A percentile compares a stretch with the other conserved stretches of the same genome.
Evolutionary conservation across 2,113 vertebrate genomes (phyloP).

Genomic region (Cheilinus undulatus): DNA sequence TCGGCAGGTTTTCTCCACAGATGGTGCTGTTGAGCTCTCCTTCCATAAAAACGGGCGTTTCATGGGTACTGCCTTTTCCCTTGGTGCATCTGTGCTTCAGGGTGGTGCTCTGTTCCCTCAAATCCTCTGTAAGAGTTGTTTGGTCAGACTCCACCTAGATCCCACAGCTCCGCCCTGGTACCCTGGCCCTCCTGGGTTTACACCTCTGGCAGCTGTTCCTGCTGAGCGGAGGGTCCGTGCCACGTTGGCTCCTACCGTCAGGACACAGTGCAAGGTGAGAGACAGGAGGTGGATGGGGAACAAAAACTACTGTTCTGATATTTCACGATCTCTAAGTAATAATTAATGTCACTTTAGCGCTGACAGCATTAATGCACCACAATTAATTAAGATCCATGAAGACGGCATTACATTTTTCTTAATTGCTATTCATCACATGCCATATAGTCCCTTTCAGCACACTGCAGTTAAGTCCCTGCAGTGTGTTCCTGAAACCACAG

Average conservation of each 20-base stretch:
- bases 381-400: too few species aligned
- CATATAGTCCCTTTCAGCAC: too few species aligned
- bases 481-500: too few species aligned
- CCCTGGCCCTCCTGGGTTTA: constrained; percentile 80
- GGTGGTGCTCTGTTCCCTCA: constrained; percentile 87
- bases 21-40: constrained; percentile 82
- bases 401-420: too few species aligned
- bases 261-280: constrained; percentile 87
- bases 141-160: constrained; percentile 85
- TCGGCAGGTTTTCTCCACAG: constrained; percentile 65
- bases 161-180: constrained; percentile 84
- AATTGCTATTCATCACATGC: too few species aligned
- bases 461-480: too few species aligned
- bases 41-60: constrained; percentile 89
- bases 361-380: too few species aligned
- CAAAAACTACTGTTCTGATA: too few species aligned
- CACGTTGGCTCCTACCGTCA: constrained; percentile 70
- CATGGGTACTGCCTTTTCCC: constrained; percentile 86
- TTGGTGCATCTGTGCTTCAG: constrained; percentile 71
- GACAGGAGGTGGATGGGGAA: not conserved
- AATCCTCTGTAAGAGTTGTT: constrained; percentile 88
- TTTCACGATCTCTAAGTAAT: too few species aligned
- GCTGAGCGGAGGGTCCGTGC: constrained; percentile 74
- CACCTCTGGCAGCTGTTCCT: constrained; percentile 79
- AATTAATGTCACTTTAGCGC: too few species aligned